Base-by-base conservation (phyloP, 2,888 invertebrate species). In the Dicycla oo region DNA sequence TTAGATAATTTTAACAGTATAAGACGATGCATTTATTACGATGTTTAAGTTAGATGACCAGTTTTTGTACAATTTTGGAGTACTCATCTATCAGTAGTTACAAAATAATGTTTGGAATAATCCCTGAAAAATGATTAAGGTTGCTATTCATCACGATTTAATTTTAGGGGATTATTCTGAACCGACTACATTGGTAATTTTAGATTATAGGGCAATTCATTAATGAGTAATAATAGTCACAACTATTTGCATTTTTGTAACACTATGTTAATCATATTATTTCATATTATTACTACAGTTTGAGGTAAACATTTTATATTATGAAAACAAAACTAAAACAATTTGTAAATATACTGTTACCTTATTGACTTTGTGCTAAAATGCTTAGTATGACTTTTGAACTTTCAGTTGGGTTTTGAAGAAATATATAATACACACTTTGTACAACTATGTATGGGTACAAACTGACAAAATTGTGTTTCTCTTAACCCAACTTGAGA, bases 381-480 rank as follows among this genome's bases (percentile, higher is more conserved):
- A 89, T 84, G 88, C 91, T 89, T 89, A 90, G 85, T 89, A 86
- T 88, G 87, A 89, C 87, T 89, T 89, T 81, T 94, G 95, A 93
- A 96, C 96, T 96, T 96, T 96, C 96, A 94, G 96, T 96, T 96
- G 96, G 96, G 96, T 96, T 96, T 89, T 90, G 94, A 75, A 87
- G 94, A 95, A 96, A 95, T 89, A 74, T 80, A 69, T 65, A 78
- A 65, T 73, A 74, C 70, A 79, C 78, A 75, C 58, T 73, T 80
- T 73, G 73, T 73, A 69, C 38, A 51, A 60, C 68, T 82, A 18
- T 40, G 40, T 71, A 71, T 61, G 57, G 69, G 67, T 82, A 79
- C 75, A 73, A 78, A 81, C 64, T 75, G 74, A 69, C 68, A 73
- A 81, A 77, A 73, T 69, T 83, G 83, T 87, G 91, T 95, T 96